Percentiles rank a stretch among this genome's conserved stretches.
phyloP scores from a whole-genome alignment of 2,797 vertebrate species.

The Eulemur mongoz region DNA sequence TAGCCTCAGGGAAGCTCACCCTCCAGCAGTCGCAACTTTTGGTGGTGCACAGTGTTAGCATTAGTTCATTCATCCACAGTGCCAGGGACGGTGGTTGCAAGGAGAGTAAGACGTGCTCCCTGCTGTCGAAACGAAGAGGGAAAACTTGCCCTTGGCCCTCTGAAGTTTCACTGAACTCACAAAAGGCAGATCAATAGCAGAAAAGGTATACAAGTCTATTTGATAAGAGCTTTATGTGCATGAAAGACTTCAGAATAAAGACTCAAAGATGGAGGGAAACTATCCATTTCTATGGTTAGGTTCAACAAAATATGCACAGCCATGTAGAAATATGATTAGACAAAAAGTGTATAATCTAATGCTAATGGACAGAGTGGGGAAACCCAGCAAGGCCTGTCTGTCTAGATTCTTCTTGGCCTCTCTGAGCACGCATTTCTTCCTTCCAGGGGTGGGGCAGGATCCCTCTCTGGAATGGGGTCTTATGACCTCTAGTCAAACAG shows the following conservation, averaged over 20 bases:
- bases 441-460: too few relatives aligned
- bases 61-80: neutral
- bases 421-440: too few relatives aligned
- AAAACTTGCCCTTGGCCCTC: neutral
- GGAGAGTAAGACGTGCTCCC: neutral
- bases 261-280: neutral
- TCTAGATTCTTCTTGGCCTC: too few relatives aligned
- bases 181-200: neutral
- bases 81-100: neutral
- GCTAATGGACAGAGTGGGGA: too few relatives aligned
- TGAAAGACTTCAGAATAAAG: neutral
- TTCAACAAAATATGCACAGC: too few relatives aligned
- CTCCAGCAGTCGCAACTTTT: neutral
- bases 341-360: too few relatives aligned
- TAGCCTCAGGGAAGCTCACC: neutral
- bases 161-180: neutral
- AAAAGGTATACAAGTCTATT: neutral
- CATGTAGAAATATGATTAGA: too few relatives aligned
- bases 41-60: neutral
- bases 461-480: too few relatives aligned
- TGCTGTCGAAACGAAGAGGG: neutral
- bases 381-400: too few relatives aligned
- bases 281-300: neutral
- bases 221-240: neutral
- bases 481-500: too few relatives aligned